Conservation (phyloP, 2,888 invertebrate species). For the Serrognathus titanus region DNA sequence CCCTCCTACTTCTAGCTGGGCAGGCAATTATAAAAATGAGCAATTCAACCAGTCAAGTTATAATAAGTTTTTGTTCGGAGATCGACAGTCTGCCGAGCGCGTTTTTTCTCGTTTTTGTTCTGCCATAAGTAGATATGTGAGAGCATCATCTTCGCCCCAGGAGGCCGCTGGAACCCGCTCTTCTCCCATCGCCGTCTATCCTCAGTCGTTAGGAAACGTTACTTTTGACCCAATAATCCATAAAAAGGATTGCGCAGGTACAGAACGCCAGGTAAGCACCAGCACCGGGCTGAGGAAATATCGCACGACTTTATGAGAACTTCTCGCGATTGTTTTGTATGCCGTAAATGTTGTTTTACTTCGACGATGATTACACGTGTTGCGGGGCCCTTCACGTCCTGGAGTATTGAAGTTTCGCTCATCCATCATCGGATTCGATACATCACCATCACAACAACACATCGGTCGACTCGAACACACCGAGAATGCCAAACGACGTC, state of each 20-base stretch:
- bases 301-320: background rate
- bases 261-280: background rate
- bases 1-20: too few relatives aligned
- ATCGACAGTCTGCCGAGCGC: conserved; percentile 12
- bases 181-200: conserved; percentile 11
- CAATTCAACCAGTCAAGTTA: background rate
- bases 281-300: too few relatives aligned
- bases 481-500: conserved; percentile 20
- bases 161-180: conserved; percentile 21
- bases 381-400: conserved; percentile 1
- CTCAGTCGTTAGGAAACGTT: conserved; percentile 25
- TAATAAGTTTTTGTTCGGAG: conserved; percentile 13
- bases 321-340: background rate
- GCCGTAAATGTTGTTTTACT: conserved; percentile 12
- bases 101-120: conserved; percentile 7
- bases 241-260: conserved; percentile 29
- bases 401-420: conserved; percentile 22
- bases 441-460: conserved; percentile 20
- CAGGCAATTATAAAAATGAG: background rate
- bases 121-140: conserved; percentile 9
- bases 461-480: conserved; percentile 20
- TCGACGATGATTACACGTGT: conserved; percentile 19
- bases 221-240: conserved; percentile 40
- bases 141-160: conserved; percentile 21
- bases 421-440: conserved; percentile 30